A percentile compares a stretch with the other conserved stretches of the same genome.
These are phyloP conservation scores for Oophaga sylvatica DNA, from an alignment of 2,797 vertebrate species.

Conservation along the genomic window DNA sequence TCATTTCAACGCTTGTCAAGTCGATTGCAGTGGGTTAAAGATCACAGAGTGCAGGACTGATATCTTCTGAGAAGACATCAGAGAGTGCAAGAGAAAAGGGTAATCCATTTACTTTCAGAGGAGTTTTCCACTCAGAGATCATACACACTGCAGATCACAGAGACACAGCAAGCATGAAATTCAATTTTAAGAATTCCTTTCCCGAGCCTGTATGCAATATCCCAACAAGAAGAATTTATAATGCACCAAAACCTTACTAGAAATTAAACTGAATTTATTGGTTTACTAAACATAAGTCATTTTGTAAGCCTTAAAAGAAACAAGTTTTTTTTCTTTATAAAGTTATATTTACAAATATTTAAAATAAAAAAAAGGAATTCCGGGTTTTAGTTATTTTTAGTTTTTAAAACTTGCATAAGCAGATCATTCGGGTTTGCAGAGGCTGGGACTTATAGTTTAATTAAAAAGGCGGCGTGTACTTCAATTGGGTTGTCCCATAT, in stretches of 20 bases:
- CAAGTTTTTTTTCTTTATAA: not conserved
- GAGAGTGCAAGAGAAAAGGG: constrained; percentile 74
- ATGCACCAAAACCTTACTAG: constrained; percentile 35
- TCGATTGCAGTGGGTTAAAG: constrained; percentile 75
- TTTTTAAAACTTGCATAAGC: not conserved
- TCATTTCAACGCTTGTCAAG: constrained; percentile 78
- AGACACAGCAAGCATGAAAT: constrained; percentile 84
- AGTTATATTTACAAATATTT: constrained; percentile 11
- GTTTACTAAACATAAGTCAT: constrained; percentile 42
- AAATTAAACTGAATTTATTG: constrained; percentile 43
- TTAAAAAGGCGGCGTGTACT: too few relatives aligned
- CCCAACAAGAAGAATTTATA: constrained; percentile 63
- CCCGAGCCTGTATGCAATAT: constrained; percentile 70
- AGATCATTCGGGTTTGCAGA: not conserved
- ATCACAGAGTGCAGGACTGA: constrained; percentile 75
- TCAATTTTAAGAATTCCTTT: constrained; percentile 79
- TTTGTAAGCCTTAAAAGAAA: constrained; percentile 35
- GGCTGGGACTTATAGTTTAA: not conserved
- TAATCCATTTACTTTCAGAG: constrained; percentile 84
- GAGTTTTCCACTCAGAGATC: constrained; percentile 82
- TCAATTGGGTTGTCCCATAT: not conserved
- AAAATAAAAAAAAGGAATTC: not conserved
- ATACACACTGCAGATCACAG: constrained; percentile 83
- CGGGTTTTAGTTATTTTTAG: not conserved
- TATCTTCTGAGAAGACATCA: constrained; percentile 76